These are phyloP conservation scores for Drosophila equinoxialis DNA, from an alignment of 1,140 invertebrate genomes.

Conservation along the genomic window DNA sequence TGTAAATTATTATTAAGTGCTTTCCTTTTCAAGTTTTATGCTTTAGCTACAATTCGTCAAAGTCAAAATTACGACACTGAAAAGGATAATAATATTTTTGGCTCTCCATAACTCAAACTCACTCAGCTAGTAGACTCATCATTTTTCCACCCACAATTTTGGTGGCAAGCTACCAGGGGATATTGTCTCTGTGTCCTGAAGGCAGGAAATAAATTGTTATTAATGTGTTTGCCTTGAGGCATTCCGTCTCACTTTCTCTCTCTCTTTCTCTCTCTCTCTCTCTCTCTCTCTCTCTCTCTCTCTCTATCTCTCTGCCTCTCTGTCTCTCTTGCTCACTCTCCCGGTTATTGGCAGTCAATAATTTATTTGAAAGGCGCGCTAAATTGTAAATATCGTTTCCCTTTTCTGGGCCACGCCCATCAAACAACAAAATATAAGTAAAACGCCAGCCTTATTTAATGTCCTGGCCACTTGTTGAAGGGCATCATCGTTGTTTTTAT, in stretches of 20 bases:
- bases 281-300: background rate
- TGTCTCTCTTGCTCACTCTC: background rate
- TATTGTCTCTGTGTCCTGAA: constrained; percentile 33
- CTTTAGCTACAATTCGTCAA: constrained; percentile 63
- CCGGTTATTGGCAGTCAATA: constrained; percentile 47
- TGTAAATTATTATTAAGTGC: constrained; percentile 74
- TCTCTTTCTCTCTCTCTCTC: constrained; percentile 3
- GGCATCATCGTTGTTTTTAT: background rate
- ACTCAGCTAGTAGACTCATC: background rate
- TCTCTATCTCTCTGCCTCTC: constrained; percentile 1
- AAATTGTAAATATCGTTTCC: constrained; percentile 56
- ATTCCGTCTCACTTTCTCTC: constrained; percentile 7
- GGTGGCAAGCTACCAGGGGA: constrained; percentile 41
- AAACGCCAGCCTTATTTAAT: constrained; percentile 65
- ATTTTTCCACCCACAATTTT: constrained; percentile 47
- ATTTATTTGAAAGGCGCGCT: constrained; percentile 62
- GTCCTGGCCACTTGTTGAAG: constrained; percentile 69
- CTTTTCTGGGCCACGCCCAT: constrained; percentile 6
- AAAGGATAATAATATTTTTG: constrained; percentile 59
- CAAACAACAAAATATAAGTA: constrained; percentile 19
- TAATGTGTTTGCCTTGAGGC: constrained; percentile 62
- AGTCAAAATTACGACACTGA: constrained; percentile 72
- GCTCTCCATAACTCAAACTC: constrained; percentile 31
- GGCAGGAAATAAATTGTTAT: constrained; percentile 78
- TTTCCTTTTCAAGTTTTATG: constrained; percentile 58